A percentile compares a stretch with the other conserved stretches of the same genome.
Conservation (phyloP, 2,888 invertebrate genomes). For the Allolobophora icterica region DNA sequence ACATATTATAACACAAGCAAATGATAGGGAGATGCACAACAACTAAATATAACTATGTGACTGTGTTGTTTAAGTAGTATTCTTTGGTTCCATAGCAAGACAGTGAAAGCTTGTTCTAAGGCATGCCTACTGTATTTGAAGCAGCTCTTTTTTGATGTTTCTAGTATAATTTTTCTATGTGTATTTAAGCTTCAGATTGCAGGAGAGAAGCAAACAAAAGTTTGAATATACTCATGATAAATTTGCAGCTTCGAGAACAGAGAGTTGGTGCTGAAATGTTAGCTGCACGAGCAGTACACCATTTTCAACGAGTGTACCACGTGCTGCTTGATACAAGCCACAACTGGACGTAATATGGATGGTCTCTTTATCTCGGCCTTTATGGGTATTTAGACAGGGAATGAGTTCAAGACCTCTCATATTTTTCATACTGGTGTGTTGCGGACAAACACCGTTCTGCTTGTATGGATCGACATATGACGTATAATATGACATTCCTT, state of each 20-base stretch:
- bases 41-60: no score
- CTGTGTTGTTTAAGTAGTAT: not conserved
- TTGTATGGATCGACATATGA: not conserved
- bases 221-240: not conserved
- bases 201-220: not conserved
- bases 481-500: not conserved
- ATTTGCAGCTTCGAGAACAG: not conserved
- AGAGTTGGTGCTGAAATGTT: not conserved
- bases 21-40: no score
- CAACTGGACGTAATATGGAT: not conserved
- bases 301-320: not conserved
- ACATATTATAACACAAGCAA: no score
- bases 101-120: not conserved
- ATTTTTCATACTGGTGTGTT: slow-evolving; percentile 20
- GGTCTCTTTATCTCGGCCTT: not conserved
- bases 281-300: not conserved
- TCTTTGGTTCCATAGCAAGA: not conserved
- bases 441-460: not conserved
- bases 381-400: slow-evolving; percentile 1
- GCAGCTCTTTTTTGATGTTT: not conserved
- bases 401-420: not conserved
- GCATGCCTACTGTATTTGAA: not conserved
- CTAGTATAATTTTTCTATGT: not conserved
- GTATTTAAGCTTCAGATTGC: not conserved
- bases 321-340: not conserved